Evolutionary conservation across 2,888 invertebrate species (phyloP).

Genomic region (Cryptocephalus primarius): DNA sequence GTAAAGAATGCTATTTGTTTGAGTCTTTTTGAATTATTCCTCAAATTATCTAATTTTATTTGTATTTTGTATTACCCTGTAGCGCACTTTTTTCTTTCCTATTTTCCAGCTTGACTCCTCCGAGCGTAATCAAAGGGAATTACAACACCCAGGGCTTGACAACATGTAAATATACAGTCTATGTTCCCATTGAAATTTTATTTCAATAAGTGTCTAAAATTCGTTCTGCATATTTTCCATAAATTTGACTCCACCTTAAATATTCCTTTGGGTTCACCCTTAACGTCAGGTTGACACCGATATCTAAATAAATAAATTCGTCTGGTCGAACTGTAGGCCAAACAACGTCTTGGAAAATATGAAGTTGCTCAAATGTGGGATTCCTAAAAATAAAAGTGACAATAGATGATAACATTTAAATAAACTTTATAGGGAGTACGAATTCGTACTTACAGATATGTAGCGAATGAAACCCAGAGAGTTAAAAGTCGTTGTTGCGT

Average conservation of each 20-base stretch:
- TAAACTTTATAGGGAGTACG: neutral
- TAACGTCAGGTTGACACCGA: neutral
- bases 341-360: neutral
- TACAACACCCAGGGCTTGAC: too few relatives aligned
- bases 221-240: neutral
- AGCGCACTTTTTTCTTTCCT: too few relatives aligned
- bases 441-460: neutral
- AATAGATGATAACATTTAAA: neutral
- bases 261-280: neutral
- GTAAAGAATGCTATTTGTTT: too few relatives aligned
- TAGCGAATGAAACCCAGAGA: neutral
- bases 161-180: neutral
- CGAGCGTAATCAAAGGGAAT: too few relatives aligned
- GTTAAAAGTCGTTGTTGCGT: neutral
- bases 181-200: neutral
- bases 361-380: neutral
- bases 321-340: neutral
- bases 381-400: neutral
- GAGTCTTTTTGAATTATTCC: too few relatives aligned
- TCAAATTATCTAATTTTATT: too few relatives aligned
- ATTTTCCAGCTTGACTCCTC: too few relatives aligned
- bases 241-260: neutral
- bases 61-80: too few relatives aligned
- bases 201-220: neutral
- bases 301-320: neutral